Evolutionary conservation across 2,797 vertebrate genomes (phyloP), one percentile per base, ranked within the genome.

Genomic region (Aulostomus chinensis): DNA sequence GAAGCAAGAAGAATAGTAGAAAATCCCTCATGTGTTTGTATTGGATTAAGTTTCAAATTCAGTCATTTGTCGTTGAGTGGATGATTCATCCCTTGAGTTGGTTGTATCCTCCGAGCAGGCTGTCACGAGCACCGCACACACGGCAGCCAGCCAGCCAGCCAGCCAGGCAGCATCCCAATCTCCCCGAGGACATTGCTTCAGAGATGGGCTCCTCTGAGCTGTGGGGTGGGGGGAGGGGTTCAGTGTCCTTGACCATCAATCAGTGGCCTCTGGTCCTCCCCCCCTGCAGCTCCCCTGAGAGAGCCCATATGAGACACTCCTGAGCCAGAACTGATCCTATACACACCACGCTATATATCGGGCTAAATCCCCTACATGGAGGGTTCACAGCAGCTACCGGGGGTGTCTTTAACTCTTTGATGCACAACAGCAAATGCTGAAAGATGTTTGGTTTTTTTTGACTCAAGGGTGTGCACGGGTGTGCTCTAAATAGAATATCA

Each of bases 191-290:
- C 40, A 13, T 2, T n/a, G 68, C 63, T 74, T 80, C 72, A 57
- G 58, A 77, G 56, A 69, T 57, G 69, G 66, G 73, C 75, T 86
- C 63, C 41, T 73, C 37, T 35, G 71, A 76, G 73, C 69, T 36
- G 63, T 21, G 0, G 18, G 11, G 22, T 38, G 72, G 68, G 68
- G 30, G 78, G 83, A 76, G 80, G 65, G 63, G 80, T 84, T 87
- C 62, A 69, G 76, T 80, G 87, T 91, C 89, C 88, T 91, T 90
- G 85, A 89, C 88, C 88, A 89, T 91, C 89, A 90, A 86, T 91
- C 88, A 85, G 80, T 81, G 81, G 79, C 86, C 80, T 88, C 76
- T 78, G 81, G 79, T 86, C 73, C 78, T 50, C 68, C 76, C 55
- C 68, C 55, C 68, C 68, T 48, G 26, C 59, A 41, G 67, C 55